phyloP scores from a whole-genome alignment of 2,888 invertebrate genomes.

The Phyto melanocephala region DNA sequence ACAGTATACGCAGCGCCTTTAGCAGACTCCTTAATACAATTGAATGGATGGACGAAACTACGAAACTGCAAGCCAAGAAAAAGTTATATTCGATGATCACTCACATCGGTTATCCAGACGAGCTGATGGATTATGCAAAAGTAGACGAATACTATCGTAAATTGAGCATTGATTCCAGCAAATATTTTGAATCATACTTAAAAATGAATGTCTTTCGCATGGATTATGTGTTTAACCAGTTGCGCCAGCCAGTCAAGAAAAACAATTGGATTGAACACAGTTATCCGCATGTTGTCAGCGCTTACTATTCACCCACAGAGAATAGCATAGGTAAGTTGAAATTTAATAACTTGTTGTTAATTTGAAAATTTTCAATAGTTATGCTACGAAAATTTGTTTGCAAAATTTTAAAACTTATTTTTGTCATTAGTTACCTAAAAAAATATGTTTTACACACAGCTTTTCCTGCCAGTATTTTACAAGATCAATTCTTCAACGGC shows the following conservation, averaged over 20 bases:
- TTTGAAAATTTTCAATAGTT: no score
- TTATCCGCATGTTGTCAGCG: conserved; percentile 90
- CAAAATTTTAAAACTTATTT: background rate
- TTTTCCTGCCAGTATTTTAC: conserved; percentile 95
- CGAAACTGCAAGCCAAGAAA: conserved; percentile 86
- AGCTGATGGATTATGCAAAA: conserved; percentile 89
- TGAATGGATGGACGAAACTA: conserved; percentile 95
- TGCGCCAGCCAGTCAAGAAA: conserved; percentile 89
- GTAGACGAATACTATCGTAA: conserved; percentile 88
- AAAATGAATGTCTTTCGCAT: conserved; percentile 90
- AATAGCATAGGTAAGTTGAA: conserved; percentile 90
- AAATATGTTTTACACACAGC: conserved; percentile 81
- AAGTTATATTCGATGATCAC: conserved; percentile 91
- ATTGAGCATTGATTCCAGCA: conserved; percentile 85
- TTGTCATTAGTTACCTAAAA: no score
- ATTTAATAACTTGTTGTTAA: no score
- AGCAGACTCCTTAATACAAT: conserved; percentile 87
- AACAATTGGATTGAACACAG: conserved; percentile 92
- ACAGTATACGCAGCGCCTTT: conserved; percentile 90
- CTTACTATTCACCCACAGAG: conserved; percentile 91
- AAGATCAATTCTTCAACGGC: conserved; percentile 94
- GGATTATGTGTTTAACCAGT: conserved; percentile 87
- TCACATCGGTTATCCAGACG: conserved; percentile 95
- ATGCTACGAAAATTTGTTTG: no score
- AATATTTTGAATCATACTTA: conserved; percentile 87